These are phyloP conservation scores for Maniola jurtina DNA, from an alignment of 1,140 invertebrate species.

Conservation along the genomic window DNA sequence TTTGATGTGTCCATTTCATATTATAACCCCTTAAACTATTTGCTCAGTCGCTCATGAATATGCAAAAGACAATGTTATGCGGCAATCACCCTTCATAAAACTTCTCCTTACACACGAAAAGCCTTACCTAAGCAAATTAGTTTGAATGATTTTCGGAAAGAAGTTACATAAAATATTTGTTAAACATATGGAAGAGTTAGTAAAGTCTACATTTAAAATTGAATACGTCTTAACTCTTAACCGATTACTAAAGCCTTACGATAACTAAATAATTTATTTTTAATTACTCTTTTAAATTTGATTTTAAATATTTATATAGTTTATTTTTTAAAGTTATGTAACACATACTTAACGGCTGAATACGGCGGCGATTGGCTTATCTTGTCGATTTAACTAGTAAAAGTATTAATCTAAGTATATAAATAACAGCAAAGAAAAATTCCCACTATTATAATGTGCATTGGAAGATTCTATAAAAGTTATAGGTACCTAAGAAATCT, in stretches of 20 bases:
- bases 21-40: background rate
- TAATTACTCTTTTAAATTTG: background rate
- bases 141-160: background rate
- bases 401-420: too few species aligned
- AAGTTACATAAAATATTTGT: background rate
- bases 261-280: background rate
- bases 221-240: too few species aligned
- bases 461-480: too few species aligned
- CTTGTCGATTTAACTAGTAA: too few species aligned
- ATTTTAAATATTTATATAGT: background rate
- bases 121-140: background rate
- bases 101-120: background rate
- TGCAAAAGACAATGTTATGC: constrained; percentile 22
- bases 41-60: constrained; percentile 14
- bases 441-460: too few species aligned
- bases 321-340: too few species aligned
- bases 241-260: too few species aligned
- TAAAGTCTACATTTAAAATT: background rate
- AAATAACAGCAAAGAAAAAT: too few species aligned
- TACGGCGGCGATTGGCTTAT: too few species aligned
- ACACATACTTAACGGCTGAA: too few species aligned
- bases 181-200: background rate
- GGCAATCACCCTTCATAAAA: constrained; percentile 11
- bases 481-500: too few species aligned
- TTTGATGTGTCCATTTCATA: constrained; percentile 7